Base-by-base conservation (phyloP, 1,140 invertebrate genomes). In the Stratiolaelaps scimitus region DNA sequence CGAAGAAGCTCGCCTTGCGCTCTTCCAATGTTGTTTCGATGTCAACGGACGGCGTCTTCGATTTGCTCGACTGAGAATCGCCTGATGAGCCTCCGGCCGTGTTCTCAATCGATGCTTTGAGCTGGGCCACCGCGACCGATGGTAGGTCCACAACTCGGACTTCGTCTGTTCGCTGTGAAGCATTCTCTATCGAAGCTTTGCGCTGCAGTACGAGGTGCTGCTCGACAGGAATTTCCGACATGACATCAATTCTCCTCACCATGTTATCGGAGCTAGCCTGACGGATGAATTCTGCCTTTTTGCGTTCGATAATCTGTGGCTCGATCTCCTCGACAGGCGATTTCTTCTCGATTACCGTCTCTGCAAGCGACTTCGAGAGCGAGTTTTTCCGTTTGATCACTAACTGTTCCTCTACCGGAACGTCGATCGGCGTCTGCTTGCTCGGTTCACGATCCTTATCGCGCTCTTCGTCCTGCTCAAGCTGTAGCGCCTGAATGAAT, bases 261-360 rank as follows among this genome's bases (percentile, higher is more conserved):
- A 60, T 60, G 23, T 60, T 60, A 34, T 60, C 53, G 34, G 26
- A 29, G 53, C 53, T 60, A 13, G 53, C 53, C 53, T 60, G 53
- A 20, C 53, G 53, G 53, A 60, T 60, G 53, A 60, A 60, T 10
- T 60, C 53, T 1, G 53, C 53, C 10, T 60, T 60, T 34, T 60
- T 60, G 15, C 53, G 53, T 26, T 60, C 53, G 53, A 60, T 60
- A 23, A 60, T 60, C 23, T 60, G 53, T 15, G 53, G 53, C 34
- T 60, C 53, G 53, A 60, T 60, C 10, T 60, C 53, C 6, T 60
- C 53, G 26, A 60, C 26, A 26, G 53, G 53, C 1, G 53, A 29
- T 10, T 26, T n/a, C 23, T 26, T 60, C 13, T 60, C 53, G 1
- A 23, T 34, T 23, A 23, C 20, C 1, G 13, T 26, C 23, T 60